These are phyloP conservation scores for Oenanthe melanoleuca DNA, from an alignment of 2,113 vertebrate genomes.

Conservation along the genomic window DNA sequence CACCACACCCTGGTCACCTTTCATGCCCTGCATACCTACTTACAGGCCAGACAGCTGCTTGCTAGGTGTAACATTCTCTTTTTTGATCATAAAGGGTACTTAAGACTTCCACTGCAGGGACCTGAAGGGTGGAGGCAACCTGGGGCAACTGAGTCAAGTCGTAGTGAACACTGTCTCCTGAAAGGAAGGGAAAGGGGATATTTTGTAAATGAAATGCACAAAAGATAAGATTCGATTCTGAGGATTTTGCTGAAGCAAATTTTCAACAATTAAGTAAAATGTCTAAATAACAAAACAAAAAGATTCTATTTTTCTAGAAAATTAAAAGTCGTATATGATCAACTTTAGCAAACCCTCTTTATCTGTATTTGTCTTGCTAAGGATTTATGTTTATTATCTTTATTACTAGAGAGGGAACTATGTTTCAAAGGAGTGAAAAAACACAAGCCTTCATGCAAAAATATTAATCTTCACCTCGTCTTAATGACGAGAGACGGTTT, in stretches of 20 bases:
- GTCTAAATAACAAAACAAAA: background rate
- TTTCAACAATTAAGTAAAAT: background rate
- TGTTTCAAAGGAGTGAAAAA: background rate
- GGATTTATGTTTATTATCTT: background rate
- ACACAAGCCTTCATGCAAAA: background rate
- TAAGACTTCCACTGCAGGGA: background rate
- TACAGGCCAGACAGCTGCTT: background rate
- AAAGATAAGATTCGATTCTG: background rate
- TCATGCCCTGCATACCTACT: background rate
- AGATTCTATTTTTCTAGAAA: background rate
- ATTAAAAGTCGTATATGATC: background rate
- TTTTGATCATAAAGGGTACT: background rate
- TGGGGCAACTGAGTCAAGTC: background rate
- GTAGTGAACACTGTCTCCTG: background rate
- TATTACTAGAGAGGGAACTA: background rate
- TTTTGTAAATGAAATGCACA: background rate
- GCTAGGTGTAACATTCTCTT: background rate
- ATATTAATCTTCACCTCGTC: conserved; percentile 22
- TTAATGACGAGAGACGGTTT: background rate
- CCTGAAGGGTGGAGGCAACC: background rate
- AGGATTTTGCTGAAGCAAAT: background rate
- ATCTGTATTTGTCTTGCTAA: background rate
- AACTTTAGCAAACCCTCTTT: background rate
- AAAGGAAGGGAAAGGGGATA: background rate
- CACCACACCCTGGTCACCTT: background rate